Conservation (phyloP, 2,797 vertebrate species). For the Balearica regulorum region DNA sequence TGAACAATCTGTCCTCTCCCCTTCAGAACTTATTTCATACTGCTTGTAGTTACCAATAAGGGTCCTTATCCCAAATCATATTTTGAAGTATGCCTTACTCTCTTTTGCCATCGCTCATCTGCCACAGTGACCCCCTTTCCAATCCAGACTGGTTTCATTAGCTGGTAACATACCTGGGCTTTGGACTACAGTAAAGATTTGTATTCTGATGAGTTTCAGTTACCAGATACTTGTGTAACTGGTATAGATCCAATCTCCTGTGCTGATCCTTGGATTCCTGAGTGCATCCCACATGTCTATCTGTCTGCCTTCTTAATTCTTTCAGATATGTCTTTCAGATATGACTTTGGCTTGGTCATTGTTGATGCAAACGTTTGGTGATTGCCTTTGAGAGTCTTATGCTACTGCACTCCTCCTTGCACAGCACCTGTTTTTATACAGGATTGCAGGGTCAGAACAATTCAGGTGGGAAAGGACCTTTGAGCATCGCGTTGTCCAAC, state of each 20-base stretch:
- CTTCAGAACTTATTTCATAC: background rate
- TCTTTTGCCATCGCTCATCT: background rate
- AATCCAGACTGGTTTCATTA: background rate
- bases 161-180: background rate
- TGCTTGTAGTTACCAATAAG: background rate
- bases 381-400: background rate
- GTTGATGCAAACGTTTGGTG: rapidly evolving
- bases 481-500: rapidly evolving
- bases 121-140: background rate
- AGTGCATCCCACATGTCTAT: background rate
- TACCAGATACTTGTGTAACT: background rate
- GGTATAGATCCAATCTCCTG: background rate
- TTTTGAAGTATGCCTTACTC: background rate
- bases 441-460: background rate
- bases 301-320: background rate
- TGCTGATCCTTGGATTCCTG: background rate
- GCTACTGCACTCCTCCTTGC: background rate
- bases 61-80: background rate
- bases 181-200: background rate
- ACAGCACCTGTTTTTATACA: background rate
- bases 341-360: background rate
- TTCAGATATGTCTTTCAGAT: background rate
- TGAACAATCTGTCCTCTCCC: background rate
- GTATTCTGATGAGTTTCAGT: background rate
- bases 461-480: background rate